Conservation (phyloP, 2,888 invertebrate species). For the Leptinotarsa juncta region DNA sequence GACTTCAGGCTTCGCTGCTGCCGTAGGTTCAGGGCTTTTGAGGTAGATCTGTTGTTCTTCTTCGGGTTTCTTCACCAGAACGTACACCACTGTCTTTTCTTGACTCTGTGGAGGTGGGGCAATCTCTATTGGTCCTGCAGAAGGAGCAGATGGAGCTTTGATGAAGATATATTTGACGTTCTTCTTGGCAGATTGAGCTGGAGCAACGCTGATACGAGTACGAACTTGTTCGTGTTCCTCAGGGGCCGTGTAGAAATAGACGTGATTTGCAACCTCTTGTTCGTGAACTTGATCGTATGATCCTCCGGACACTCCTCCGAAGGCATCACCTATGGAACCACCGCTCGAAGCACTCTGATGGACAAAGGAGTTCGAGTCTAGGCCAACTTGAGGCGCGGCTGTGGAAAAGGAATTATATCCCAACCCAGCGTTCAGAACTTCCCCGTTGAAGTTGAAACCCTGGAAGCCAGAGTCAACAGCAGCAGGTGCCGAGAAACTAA, state of each 20-base stretch:
- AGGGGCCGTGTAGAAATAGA: constrained; percentile 61
- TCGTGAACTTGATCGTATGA: neutral
- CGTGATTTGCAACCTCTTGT: constrained; percentile 54
- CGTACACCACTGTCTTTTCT: constrained; percentile 63
- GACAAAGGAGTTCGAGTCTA: constrained; percentile 14
- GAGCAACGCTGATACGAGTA: constrained; percentile 48
- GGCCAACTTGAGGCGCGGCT: neutral
- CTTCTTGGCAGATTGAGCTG: constrained; percentile 57
- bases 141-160: constrained; percentile 60
- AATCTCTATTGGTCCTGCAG: constrained; percentile 52
- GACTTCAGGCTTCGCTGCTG: constrained; percentile 88
- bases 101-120: constrained; percentile 44
- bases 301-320: constrained; percentile 22
- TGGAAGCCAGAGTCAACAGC: constrained; percentile 29
- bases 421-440: neutral
- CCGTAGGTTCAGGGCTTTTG: constrained; percentile 81
- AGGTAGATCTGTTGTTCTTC: constrained; percentile 68
- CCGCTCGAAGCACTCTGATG: constrained; percentile 13
- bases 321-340: constrained; percentile 34
- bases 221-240: constrained; percentile 55
- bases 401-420: constrained; percentile 7
- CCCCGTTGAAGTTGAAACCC: constrained; percentile 5
- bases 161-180: constrained; percentile 67
- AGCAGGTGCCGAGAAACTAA: constrained; percentile 30
- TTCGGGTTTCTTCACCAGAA: constrained; percentile 70